Conservation (phyloP, 2,797 vertebrate genomes). For the Etheostoma nigrum region DNA sequence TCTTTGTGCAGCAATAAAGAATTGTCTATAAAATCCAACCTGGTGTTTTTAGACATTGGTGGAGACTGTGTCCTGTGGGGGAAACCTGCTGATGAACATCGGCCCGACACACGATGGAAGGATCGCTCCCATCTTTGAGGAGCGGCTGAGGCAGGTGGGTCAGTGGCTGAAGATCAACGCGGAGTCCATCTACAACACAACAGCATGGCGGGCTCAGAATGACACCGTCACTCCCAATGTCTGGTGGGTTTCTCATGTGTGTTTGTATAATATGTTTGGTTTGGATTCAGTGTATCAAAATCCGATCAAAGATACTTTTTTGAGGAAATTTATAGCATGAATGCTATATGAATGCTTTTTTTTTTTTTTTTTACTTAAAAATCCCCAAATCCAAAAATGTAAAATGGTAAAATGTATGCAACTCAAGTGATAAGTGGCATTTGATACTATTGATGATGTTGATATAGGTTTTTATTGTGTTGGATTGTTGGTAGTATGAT, state of each 20-base stretch:
- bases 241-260: slow-evolving; percentile 83
- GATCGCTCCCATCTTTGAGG: slow-evolving; percentile 92
- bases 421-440: no score
- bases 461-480: neutral
- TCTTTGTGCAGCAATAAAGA: neutral
- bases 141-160: slow-evolving; percentile 93
- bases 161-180: slow-evolving; percentile 93
- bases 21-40: neutral
- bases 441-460: neutral
- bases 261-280: no score
- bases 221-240: slow-evolving; percentile 86
- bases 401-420: no score
- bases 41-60: slow-evolving; percentile 86
- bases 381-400: no score
- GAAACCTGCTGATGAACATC: slow-evolving; percentile 95
- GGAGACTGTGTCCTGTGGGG: slow-evolving; percentile 94
- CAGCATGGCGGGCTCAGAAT: slow-evolving; percentile 91
- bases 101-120: slow-evolving; percentile 92
- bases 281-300: neutral
- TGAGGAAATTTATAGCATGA: no score
- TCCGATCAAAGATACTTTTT: no score
- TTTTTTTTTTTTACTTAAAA: neutral
- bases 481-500: no score
- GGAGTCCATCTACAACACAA: slow-evolving; percentile 91
- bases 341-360: no score